phyloP scores from a whole-genome alignment of 2,888 invertebrate genomes.

The Harmothoe impar region DNA sequence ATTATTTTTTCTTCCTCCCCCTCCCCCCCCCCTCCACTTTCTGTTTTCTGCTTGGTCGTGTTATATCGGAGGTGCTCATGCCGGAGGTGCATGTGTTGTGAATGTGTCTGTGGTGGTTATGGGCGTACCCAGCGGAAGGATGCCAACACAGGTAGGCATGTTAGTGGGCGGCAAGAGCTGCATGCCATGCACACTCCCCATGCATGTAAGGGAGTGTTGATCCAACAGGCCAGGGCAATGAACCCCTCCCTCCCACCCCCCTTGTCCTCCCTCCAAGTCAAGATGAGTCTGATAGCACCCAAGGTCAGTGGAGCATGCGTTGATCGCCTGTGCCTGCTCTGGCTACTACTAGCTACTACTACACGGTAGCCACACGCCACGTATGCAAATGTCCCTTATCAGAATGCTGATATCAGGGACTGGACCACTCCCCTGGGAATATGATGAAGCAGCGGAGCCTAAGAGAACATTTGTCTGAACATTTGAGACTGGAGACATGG shows the following conservation, averaged over 20 bases:
- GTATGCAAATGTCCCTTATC: constrained; percentile 8
- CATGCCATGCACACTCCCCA: background rate
- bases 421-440: background rate
- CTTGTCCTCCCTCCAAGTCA: background rate
- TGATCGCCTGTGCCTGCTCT: background rate
- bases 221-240: background rate
- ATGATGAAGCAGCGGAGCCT: no score
- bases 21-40: no score
- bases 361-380: no score
- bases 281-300: constrained; percentile 22
- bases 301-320: background rate
- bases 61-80: no score
- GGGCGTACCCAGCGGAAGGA: no score
- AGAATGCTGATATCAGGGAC: background rate
- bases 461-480: no score
- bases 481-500: no score
- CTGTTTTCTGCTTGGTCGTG: no score
- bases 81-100: no score
- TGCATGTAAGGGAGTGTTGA: background rate
- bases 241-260: background rate
- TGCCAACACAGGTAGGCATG: no score
- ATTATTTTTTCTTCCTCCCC: no score
- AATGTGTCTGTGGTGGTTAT: no score
- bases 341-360: background rate
- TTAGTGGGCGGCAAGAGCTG: background rate